Percentiles rank a stretch among this genome's conserved stretches.
These are phyloP conservation scores for Drosophila niveifrons DNA, from an alignment of 2,888 invertebrate genomes.

Conservation along the genomic window DNA sequence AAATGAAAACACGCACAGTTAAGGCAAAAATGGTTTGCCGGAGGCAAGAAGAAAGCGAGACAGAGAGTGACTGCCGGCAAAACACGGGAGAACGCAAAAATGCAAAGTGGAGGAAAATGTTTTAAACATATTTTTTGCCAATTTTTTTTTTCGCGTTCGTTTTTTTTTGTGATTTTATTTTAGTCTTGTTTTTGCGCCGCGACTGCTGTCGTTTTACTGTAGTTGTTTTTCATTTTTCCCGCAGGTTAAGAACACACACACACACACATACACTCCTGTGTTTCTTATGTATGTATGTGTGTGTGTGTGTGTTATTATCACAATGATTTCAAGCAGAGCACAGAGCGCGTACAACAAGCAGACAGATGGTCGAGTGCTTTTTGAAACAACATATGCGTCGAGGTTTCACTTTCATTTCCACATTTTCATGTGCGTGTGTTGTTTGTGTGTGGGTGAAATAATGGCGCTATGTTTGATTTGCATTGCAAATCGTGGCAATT, in stretches of 20 bases:
- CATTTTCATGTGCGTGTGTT: constrained; percentile 17
- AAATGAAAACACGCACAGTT: constrained; percentile 60
- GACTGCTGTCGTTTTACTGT: constrained; percentile 51
- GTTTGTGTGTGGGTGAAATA: constrained; percentile 60
- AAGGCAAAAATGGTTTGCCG: constrained; percentile 40
- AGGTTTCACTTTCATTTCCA: constrained; percentile 68
- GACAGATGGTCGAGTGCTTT: constrained; percentile 57
- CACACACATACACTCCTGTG: constrained; percentile 12
- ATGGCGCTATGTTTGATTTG: constrained; percentile 80
- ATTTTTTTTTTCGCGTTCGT: constrained; percentile 38
- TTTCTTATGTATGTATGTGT: constrained; percentile 25
- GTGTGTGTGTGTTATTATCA: constrained; percentile 68
- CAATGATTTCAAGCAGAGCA: constrained; percentile 63
- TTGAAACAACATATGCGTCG: constrained; percentile 72
- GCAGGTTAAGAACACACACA: constrained; percentile 62
- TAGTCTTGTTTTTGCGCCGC: constrained; percentile 38
- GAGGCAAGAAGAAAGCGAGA: constrained; percentile 4
- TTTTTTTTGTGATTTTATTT: constrained; percentile 28
- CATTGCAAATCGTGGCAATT: constrained; percentile 79
- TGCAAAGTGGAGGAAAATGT: constrained; percentile 71
- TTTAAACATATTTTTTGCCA: constrained; percentile 77
- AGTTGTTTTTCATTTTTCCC: constrained; percentile 47
- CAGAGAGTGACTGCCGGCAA: constrained; percentile 45
- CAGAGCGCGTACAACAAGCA: constrained; percentile 32
- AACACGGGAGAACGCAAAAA: constrained; percentile 32